phyloP scores from a whole-genome alignment of 2,797 vertebrate species.

The Petrocephalus schoutedeni region DNA sequence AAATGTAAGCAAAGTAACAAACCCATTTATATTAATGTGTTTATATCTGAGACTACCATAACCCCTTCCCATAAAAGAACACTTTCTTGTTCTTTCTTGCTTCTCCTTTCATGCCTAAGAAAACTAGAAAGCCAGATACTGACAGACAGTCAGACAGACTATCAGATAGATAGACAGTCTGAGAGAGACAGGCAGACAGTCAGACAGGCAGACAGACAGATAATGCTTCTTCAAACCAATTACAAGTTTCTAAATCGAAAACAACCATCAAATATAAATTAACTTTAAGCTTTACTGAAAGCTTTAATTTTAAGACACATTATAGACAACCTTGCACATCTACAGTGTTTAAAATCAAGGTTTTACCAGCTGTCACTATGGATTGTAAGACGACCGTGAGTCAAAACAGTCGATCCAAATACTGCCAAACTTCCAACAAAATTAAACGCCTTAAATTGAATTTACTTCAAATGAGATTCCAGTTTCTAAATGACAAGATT shows the following conservation, averaged over 20 bases:
- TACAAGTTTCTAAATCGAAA: background rate
- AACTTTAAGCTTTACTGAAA: background rate
- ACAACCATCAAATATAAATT: background rate
- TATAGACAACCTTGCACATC: background rate
- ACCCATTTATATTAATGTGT: background rate
- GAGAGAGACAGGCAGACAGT: background rate
- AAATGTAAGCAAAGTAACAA: background rate
- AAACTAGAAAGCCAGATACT: background rate
- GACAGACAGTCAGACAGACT: background rate
- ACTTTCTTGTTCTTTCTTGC: background rate
- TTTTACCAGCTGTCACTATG: background rate
- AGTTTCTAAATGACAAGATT: background rate
- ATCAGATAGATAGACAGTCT: background rate
- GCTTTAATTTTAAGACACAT: background rate
- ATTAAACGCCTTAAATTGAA: background rate
- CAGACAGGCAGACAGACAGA: background rate
- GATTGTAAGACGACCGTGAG: background rate
- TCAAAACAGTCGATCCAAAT: background rate
- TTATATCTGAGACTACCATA: background rate
- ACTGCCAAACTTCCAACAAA: background rate
- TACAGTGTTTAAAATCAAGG: background rate
- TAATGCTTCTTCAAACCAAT: background rate
- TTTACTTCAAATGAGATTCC: background rate
- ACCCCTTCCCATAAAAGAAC: background rate
- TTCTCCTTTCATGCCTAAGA: background rate